Conservation (phyloP, 2,113 vertebrate genomes). For the Aptenodytes patagonicus region DNA sequence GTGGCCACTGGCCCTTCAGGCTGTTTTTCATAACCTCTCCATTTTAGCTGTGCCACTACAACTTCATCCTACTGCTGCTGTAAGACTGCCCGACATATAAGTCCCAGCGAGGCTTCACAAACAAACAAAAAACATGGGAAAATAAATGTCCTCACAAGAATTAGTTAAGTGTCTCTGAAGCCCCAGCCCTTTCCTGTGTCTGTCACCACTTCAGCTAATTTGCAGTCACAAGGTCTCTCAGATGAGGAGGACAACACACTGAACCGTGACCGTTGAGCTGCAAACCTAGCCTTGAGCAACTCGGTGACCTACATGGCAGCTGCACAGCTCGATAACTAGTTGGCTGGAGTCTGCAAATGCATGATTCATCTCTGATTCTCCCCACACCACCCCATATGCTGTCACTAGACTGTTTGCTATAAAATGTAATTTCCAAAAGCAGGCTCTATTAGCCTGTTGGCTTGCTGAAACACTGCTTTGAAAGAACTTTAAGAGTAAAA, state of each 20-base stretch:
- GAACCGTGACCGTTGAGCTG: neutral
- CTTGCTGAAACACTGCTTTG: neutral
- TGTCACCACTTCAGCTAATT: neutral
- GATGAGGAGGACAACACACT: neutral
- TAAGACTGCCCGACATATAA: neutral
- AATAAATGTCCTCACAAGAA: neutral
- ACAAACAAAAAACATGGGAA: neutral
- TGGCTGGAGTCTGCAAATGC: neutral
- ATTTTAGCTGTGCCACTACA: neutral
- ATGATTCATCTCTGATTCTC: neutral
- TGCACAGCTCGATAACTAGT: neutral
- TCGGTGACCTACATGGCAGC: slow-evolving; percentile 45
- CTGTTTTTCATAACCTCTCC: neutral
- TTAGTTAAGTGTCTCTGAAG: neutral
- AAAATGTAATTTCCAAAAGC: neutral
- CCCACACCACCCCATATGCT: neutral
- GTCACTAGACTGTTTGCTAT: neutral
- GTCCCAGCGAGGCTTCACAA: neutral
- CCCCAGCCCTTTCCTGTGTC: neutral
- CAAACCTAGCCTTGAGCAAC: slow-evolving; percentile 37
- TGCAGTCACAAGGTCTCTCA: neutral
- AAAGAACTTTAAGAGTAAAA: neutral
- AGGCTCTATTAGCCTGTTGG: neutral
- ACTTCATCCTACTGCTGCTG: neutral
- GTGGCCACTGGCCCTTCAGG: neutral